Base-by-base conservation (phyloP, 1,140 invertebrate species). In the Panagrolaimus sp. region DNA sequence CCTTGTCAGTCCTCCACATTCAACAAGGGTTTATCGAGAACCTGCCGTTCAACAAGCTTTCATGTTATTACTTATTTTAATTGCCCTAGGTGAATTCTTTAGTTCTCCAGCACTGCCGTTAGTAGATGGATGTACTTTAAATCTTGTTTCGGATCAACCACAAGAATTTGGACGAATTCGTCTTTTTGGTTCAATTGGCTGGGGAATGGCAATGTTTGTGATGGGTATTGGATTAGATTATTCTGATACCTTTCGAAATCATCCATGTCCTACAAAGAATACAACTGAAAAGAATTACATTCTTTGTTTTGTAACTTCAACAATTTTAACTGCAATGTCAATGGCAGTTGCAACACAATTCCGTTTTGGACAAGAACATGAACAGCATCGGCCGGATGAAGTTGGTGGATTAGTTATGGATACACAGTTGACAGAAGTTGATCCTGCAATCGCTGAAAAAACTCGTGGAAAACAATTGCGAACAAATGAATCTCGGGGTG, bases 191-290 rank as follows among this genome's bases (percentile, higher is more conserved):
- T 97, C 94, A 38, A 85, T 97, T 58, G 96, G 96, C 24, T 81
- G 80, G 95, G 95, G 92, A 38, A 84, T 98, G 70, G 91, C 94
- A 12, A 98, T 98, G 95, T 97, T 98, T 84, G 91, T 98, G 82
- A 92, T 98, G 55, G 95, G 95, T 45, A 94, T 96, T 74, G 94
- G 92, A n/a, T 86, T 98, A 47, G 96, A 98, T 85, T 93, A 96
- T 82, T 95, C 94, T 0, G 83, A 96, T 88, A 73, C 90, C 87
- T 78, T 98, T 91, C 86, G 91, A 88, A 83, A 86, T 67, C 87
- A 87, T 76, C 94, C 94, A 0, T 98, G 95, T 82, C 80, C 83
- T 12, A 89, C 89, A 81, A 93, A 95, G 81, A 98, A 97, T 84
- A 81, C 81, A 10, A 89, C 89, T 81, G 94, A 96, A 82, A 93